phyloP scores from a whole-genome alignment of 2,797 vertebrate genomes.

The Periparus ater region DNA sequence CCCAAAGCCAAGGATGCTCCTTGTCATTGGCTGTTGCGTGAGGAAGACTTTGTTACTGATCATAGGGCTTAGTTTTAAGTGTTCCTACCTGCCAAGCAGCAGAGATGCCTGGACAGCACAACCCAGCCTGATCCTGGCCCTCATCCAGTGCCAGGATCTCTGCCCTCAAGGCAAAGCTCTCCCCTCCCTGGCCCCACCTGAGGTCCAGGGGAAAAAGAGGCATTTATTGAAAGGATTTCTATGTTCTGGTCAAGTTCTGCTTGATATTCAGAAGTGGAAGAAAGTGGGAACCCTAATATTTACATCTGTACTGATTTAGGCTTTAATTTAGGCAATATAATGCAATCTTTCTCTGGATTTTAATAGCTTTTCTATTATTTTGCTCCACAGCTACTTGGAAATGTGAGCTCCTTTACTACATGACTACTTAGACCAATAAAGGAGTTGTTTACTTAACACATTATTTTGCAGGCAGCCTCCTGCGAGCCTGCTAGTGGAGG shows the following conservation, averaged over 20 bases:
- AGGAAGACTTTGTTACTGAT: neutral
- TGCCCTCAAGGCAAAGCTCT: neutral
- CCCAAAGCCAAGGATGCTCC: neutral
- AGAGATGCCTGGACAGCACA: neutral
- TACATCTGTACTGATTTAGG: neutral
- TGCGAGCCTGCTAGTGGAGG: neutral
- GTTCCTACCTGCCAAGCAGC: neutral
- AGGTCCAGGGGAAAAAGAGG: neutral
- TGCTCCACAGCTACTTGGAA: slow-evolving; percentile 6
- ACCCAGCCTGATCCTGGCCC: neutral
- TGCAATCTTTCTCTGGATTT: slow-evolving; percentile 21
- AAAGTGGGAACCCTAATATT: neutral
- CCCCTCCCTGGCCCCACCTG: neutral
- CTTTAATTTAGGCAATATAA: slow-evolving; percentile 12
- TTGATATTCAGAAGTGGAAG: neutral
- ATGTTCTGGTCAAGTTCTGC: neutral
- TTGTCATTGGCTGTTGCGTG: neutral
- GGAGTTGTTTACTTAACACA: slow-evolving; percentile 21
- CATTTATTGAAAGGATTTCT: neutral
- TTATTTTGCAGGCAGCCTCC: neutral
- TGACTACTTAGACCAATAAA: slow-evolving; percentile 10
- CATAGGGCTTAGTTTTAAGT: neutral
- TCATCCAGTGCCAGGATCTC: neutral
- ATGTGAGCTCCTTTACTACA: slow-evolving; percentile 15
- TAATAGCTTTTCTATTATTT: slow-evolving; percentile 38